Conservation (phyloP, 2,888 invertebrate genomes). For the Mayetiola destructor region DNA sequence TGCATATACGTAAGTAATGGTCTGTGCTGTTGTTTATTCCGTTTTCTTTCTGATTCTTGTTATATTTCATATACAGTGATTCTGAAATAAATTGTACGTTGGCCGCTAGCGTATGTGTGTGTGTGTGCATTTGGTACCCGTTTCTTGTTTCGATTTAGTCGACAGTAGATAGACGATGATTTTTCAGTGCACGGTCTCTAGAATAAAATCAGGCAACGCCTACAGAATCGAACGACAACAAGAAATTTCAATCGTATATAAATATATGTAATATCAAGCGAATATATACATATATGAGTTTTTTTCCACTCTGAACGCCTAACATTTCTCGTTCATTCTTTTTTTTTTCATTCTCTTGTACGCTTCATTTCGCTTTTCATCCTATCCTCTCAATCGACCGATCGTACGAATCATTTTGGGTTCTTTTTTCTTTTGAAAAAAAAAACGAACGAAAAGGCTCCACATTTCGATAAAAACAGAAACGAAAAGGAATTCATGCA, state of each 20-base stretch:
- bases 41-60: no score
- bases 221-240: constrained; percentile 10
- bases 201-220: constrained; percentile 11
- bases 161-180: constrained; percentile 7
- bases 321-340: neutral
- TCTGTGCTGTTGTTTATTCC: no score
- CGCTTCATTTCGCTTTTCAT: neutral
- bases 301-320: neutral
- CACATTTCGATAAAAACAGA: no score
- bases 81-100: no score
- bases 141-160: neutral
- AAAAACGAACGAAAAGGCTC: no score
- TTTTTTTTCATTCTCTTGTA: neutral
- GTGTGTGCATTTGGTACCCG: neutral
- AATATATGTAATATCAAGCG: no score
- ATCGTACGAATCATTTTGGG: constrained; percentile 46
- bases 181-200: neutral
- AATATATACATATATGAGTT: neutral
- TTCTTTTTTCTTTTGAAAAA: no score
- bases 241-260: neutral
- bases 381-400: constrained; percentile 40
- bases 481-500: no score
- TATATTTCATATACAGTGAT: no score
- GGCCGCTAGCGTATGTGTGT: neutral
- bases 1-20: no score